Conservation (phyloP, 2,113 vertebrate species). For the Zapornia atra region DNA sequence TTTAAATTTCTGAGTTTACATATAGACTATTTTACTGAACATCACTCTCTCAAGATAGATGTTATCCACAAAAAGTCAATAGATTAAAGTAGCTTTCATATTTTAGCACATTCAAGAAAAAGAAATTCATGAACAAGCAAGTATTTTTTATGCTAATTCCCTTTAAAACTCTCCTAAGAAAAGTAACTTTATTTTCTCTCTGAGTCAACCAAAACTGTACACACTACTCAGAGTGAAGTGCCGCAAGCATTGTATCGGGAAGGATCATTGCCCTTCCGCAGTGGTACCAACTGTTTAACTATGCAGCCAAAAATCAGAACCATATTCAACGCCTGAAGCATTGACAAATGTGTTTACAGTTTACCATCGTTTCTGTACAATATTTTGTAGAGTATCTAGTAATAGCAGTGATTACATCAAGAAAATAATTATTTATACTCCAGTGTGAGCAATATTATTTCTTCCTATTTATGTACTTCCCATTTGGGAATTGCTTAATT, state of each 20-base stretch:
- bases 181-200: neutral
- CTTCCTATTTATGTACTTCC: neutral
- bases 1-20: neutral
- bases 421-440: neutral
- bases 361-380: neutral
- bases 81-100: neutral
- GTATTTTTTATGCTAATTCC: neutral
- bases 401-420: neutral
- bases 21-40: neutral
- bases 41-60: neutral
- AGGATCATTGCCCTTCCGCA: neutral
- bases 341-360: neutral
- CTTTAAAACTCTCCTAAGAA: neutral
- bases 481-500: neutral
- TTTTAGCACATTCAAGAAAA: neutral
- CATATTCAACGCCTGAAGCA: rapidly evolving
- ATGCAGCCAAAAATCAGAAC: neutral
- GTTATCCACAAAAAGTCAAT: neutral
- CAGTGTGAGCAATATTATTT: neutral
- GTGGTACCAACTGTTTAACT: neutral
- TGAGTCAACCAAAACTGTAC: neutral
- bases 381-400: neutral
- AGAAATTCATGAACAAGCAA: neutral
- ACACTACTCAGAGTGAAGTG: neutral
- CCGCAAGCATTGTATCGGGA: neutral